Conservation (phyloP, 2,797 vertebrate genomes). For the Neosalanx taihuensis region DNA sequence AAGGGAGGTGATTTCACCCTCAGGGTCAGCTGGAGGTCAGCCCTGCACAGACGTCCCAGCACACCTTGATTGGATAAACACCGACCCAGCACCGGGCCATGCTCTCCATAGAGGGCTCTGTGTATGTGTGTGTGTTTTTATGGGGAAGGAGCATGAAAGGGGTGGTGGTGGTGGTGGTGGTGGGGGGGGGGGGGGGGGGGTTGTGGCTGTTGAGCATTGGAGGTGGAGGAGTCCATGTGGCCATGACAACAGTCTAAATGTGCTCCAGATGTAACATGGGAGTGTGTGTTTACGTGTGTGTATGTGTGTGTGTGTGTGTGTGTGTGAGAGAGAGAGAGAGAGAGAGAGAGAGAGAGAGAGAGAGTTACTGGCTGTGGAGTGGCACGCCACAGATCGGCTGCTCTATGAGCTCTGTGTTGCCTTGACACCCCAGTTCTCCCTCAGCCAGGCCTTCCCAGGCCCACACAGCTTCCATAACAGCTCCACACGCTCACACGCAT, state of each 20-base stretch:
- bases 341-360: slow-evolving; percentile 19
- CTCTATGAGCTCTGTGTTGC: slow-evolving; percentile 41
- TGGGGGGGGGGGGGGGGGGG: background rate
- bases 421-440: background rate
- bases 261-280: slow-evolving; percentile 58
- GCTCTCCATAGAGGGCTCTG: background rate
- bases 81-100: background rate
- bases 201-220: slow-evolving; percentile 8
- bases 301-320: slow-evolving; percentile 13
- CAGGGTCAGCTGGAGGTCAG: slow-evolving; percentile 42
- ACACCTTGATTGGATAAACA: slow-evolving; percentile 30
- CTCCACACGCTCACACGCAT: background rate
- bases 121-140: background rate
- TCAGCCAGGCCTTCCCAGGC: background rate
- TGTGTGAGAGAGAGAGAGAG: slow-evolving; percentile 4
- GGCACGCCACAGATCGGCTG: slow-evolving; percentile 39
- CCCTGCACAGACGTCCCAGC: background rate
- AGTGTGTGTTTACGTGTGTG: slow-evolving; percentile 2
- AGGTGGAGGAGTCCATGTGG: slow-evolving; percentile 33
- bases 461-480: background rate
- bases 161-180: background rate
- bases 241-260: slow-evolving; percentile 61
- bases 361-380: slow-evolving; percentile 44
- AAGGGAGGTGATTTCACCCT: slow-evolving; percentile 23
- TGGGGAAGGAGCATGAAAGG: background rate